A percentile compares a stretch with the other conserved stretches of the same genome.
Evolutionary conservation across 2,113 vertebrate genomes (phyloP).

Genomic region (Vombatus ursinus): DNA sequence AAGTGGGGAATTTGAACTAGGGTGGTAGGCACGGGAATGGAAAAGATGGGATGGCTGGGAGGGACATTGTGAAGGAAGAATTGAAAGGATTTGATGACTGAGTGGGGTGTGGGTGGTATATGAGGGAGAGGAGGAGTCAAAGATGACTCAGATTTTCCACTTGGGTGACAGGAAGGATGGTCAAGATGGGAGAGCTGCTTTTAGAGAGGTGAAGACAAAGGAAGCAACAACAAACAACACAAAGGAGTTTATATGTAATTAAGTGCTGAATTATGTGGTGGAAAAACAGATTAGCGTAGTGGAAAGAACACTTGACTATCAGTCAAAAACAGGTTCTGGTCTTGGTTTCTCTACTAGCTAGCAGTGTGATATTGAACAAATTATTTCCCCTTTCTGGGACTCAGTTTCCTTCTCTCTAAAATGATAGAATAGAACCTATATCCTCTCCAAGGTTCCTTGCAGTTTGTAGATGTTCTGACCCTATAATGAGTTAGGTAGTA

Average conservation of each 20-base stretch:
- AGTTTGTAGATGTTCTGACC: fast-evolving
- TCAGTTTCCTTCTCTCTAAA: background rate
- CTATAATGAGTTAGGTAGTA: background rate
- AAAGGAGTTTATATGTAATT: background rate
- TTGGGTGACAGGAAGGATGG: background rate
- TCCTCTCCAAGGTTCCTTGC: fast-evolving
- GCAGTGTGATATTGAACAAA: background rate
- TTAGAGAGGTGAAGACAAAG: background rate
- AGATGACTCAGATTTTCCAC: background rate
- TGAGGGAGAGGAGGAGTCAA: background rate
- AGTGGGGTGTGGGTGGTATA: background rate
- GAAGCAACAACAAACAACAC: background rate
- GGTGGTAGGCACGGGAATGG: background rate
- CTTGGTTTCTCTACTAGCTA: background rate
- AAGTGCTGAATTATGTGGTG: background rate
- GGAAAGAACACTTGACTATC: background rate
- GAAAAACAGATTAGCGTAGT: fast-evolving
- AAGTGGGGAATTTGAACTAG: background rate
- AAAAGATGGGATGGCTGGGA: background rate
- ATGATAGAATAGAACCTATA: background rate
- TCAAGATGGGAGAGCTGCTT: background rate
- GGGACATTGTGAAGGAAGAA: background rate
- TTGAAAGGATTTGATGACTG: background rate
- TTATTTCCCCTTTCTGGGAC: background rate
- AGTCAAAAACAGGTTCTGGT: background rate